Evolutionary conservation across 2,113 vertebrate genomes (phyloP).

Genomic region (Microtus ochrogaster): DNA sequence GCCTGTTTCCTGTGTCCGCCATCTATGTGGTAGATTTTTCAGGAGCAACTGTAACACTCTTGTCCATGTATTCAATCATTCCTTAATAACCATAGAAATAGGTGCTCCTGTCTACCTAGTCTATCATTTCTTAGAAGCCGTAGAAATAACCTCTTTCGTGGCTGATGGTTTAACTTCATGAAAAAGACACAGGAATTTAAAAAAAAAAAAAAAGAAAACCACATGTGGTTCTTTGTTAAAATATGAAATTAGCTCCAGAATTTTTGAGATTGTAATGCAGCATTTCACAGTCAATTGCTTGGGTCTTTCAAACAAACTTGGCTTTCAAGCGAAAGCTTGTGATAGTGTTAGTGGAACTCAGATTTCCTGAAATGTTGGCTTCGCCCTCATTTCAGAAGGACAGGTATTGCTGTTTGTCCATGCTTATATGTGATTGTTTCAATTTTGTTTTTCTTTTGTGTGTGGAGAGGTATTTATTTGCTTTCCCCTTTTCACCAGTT

Average conservation of each 20-base stretch:
- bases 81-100: background rate
- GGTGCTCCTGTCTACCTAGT: background rate
- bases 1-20: background rate
- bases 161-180: background rate
- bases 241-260: background rate
- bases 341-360: background rate
- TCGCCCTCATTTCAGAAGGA: background rate
- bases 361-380: background rate
- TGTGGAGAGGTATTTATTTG: background rate
- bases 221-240: background rate
- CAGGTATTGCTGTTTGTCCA: background rate
- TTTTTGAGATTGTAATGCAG: background rate
- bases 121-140: background rate
- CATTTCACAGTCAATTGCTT: background rate
- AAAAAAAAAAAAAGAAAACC: background rate
- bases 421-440: background rate
- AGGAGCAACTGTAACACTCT: background rate
- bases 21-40: background rate
- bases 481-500: background rate
- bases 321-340: background rate
- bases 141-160: background rate
- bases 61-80: background rate
- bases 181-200: background rate
- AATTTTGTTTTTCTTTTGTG: background rate
- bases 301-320: background rate